Percentiles rank a stretch among this genome's conserved stretches.
Conservation (phyloP, 37 sponge, comb jelly and placozoan species). For the Beroe ovata region DNA sequence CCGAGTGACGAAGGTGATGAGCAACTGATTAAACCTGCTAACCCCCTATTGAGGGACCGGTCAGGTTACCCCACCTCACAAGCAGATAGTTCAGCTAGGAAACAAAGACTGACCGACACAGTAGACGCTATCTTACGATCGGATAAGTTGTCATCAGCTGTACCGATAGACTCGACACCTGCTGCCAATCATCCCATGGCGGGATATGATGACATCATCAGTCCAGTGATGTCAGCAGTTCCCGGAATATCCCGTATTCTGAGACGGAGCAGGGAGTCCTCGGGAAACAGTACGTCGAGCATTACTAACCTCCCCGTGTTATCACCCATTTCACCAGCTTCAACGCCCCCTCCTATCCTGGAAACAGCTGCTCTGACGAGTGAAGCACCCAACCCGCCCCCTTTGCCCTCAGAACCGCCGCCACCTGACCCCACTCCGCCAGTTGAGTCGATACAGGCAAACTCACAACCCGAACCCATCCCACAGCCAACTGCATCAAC, state of each 20-base stretch:
- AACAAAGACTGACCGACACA: conserved; percentile 4
- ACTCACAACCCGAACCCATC: not conserved
- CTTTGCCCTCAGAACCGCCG: conserved; percentile 5
- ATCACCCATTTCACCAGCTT: conserved; percentile 40
- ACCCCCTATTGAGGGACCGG: conserved; percentile 7
- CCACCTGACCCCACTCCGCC: conserved; percentile 6
- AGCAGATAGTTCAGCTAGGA: not conserved
- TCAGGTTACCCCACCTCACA: not conserved
- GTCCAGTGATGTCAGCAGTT: not conserved
- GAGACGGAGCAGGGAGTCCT: conserved; percentile 35
- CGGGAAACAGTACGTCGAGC: conserved; percentile 43
- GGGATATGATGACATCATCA: not conserved
- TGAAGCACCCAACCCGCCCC: conserved; percentile 9
- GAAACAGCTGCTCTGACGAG: not conserved
- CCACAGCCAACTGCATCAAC: not conserved
- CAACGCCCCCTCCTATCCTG: not conserved
- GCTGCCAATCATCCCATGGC: not conserved
- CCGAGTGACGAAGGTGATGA: not conserved
- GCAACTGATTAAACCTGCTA: not conserved
- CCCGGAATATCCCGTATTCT: not conserved
- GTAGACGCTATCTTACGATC: conserved; percentile 23
- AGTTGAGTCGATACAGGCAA: not conserved
- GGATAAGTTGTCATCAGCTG: not conserved
- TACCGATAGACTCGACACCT: not conserved
- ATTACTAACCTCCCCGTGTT: conserved; percentile 4